phyloP scores from a whole-genome alignment of 2,888 invertebrate species.

The Pandemis cinnamomeana region DNA sequence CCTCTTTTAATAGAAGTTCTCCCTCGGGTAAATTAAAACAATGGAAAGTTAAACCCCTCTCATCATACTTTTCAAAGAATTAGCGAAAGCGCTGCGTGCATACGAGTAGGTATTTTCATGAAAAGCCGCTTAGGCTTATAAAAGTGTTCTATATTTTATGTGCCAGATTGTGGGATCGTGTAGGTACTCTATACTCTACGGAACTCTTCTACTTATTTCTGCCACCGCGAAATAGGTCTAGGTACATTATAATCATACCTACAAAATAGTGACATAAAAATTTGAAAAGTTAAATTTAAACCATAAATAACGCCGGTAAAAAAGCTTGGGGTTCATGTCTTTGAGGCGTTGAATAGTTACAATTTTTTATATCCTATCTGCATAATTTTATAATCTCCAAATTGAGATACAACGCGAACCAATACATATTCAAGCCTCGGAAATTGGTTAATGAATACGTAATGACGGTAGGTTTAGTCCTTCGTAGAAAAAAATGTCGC shows the following conservation, averaged over 20 bases:
- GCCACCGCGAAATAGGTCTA: too few species aligned
- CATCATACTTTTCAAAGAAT: constrained; percentile 4
- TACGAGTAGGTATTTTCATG: constrained; percentile 5
- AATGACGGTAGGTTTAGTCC: not conserved
- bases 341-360: too few species aligned
- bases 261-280: too few species aligned
- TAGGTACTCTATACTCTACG: not conserved
- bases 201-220: not conserved
- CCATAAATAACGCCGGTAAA: too few species aligned
- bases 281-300: too few species aligned
- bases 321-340: too few species aligned
- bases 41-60: not conserved
- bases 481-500: not conserved
- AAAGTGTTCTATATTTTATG: not conserved
- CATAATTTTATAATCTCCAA: constrained; percentile 15
- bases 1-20: constrained; percentile 1
- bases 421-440: constrained; percentile 30
- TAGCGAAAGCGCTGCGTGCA: not conserved
- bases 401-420: constrained; percentile 23
- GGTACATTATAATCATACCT: too few species aligned
- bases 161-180: not conserved
- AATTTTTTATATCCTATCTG: not conserved
- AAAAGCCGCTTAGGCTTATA: constrained; percentile 9
- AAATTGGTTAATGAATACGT: constrained; percentile 32
- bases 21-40: constrained; percentile 7